Evolutionary conservation across 2,797 vertebrate genomes (phyloP).

Genomic region (Trichosurus vulpecula): DNA sequence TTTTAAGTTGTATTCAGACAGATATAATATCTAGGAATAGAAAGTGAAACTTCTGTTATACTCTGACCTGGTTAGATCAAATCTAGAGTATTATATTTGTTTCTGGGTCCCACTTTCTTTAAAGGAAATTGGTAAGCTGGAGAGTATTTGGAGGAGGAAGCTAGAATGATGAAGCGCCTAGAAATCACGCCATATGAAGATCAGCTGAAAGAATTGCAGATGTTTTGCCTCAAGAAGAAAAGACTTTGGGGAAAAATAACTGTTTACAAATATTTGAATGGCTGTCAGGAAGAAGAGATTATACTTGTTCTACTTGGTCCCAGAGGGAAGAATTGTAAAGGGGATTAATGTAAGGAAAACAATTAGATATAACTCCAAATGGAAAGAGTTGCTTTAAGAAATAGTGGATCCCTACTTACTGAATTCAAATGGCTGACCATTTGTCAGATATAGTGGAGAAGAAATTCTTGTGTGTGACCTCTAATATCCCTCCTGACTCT

Average conservation of each 20-base stretch:
- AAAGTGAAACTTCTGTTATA: neutral
- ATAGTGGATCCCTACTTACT: neutral
- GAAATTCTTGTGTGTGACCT: neutral
- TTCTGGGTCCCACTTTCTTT: neutral
- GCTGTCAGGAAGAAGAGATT: neutral
- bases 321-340: neutral
- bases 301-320: neutral
- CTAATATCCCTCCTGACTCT: neutral
- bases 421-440: neutral
- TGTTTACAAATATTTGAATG: neutral
- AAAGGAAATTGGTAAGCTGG: neutral
- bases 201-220: neutral
- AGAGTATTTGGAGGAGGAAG: neutral
- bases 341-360: neutral
- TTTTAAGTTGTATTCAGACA: neutral
- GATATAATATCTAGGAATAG: neutral
- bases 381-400: neutral
- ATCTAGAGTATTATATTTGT: neutral
- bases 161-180: neutral
- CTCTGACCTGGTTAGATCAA: neutral
- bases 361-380: neutral
- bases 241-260: neutral
- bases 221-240: neutral
- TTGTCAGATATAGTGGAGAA: neutral
- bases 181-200: neutral